Conservation (phyloP, 1,140 invertebrate species). For the Trichoplusia ni region DNA sequence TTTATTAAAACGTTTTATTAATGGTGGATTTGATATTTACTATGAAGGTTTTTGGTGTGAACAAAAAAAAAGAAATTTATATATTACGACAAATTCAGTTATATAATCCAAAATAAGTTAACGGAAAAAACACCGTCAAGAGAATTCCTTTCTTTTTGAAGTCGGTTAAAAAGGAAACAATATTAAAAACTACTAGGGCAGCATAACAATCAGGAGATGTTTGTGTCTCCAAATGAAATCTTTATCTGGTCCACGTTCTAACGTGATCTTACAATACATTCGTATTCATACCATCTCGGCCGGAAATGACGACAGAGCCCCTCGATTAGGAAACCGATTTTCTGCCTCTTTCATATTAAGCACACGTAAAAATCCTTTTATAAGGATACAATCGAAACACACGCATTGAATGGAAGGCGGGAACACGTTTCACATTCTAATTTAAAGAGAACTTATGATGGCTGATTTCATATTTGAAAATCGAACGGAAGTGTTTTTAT, state of each 20-base stretch:
- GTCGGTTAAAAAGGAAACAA: too few relatives aligned
- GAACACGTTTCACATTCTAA: not conserved
- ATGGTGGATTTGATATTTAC: too few relatives aligned
- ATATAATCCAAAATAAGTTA: too few relatives aligned
- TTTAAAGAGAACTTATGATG: not conserved
- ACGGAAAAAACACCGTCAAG: too few relatives aligned
- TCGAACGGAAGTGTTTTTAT: too few relatives aligned
- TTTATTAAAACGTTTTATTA: too few relatives aligned
- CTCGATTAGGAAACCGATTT: conserved; percentile 31
- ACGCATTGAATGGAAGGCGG: not conserved
- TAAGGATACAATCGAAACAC: conserved; percentile 16
- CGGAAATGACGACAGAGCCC: conserved; percentile 23
- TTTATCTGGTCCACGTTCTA: conserved; percentile 1
- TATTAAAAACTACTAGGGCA: not conserved
- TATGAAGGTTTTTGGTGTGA: too few relatives aligned
- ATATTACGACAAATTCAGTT: too few relatives aligned
- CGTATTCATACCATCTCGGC: conserved; percentile 26
- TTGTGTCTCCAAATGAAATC: conserved; percentile 12
- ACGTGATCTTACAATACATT: conserved; percentile 25
- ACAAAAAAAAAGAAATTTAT: too few relatives aligned
- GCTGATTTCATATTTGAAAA: too few relatives aligned
- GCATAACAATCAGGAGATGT: not conserved
- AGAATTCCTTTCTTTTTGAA: too few relatives aligned
- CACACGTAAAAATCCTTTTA: conserved; percentile 23
- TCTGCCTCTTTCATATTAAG: conserved; percentile 21